A percentile compares a stretch with the other conserved stretches of the same genome.
Evolutionary conservation across 2,113 vertebrate species (phyloP).

Genomic region (Chlamydotis undulata): DNA sequence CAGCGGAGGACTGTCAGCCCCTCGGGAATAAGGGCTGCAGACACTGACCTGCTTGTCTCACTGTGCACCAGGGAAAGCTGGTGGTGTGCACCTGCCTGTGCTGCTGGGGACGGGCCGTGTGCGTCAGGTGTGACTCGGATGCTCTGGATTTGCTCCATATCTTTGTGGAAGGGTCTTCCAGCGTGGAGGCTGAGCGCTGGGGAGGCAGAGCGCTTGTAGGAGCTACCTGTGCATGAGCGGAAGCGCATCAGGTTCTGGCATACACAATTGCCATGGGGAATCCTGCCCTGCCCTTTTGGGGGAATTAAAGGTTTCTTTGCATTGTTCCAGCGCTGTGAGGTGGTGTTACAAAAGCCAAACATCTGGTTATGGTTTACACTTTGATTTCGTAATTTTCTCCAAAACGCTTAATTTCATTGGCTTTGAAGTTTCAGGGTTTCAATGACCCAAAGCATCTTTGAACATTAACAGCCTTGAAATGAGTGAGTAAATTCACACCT

Average conservation of each 20-base stretch:
- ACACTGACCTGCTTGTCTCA: rapidly evolving
- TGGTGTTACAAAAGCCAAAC: neutral
- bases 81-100: neutral
- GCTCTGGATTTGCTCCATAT: rapidly evolving
- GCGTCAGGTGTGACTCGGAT: rapidly evolving
- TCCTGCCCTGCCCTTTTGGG: neutral
- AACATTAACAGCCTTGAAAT: neutral
- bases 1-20: neutral
- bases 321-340: neutral
- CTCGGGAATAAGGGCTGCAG: too few species aligned
- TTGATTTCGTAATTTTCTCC: neutral
- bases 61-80: neutral
- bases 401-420: neutral
- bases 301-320: neutral
- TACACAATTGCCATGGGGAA: neutral
- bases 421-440: neutral
- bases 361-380: neutral
- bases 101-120: rapidly evolving
- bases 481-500: neutral
- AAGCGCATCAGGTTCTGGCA: neutral
- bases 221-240: rapidly evolving
- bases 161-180: rapidly evolving
- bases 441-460: neutral
- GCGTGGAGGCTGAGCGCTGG: rapidly evolving
- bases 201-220: neutral